phyloP scores from a whole-genome alignment of 2,888 invertebrate species.

The Noctua janthina region DNA sequence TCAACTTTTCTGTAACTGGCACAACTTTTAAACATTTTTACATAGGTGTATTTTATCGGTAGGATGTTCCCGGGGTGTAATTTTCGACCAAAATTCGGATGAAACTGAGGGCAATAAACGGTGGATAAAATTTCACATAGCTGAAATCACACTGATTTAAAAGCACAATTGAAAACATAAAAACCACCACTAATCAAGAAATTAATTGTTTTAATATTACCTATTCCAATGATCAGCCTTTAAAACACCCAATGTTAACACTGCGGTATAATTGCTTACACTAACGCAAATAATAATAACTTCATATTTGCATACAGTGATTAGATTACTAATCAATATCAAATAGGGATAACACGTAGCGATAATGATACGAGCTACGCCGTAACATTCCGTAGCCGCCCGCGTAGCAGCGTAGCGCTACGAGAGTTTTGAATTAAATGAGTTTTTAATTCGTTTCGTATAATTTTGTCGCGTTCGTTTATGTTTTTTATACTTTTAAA shows the following conservation, averaged over 20 bases:
- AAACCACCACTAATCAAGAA: slow-evolving; percentile 8
- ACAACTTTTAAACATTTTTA: not conserved
- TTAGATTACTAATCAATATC: slow-evolving; percentile 61
- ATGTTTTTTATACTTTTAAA: not conserved
- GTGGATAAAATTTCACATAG: too few relatives aligned
- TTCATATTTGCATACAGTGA: slow-evolving; percentile 54
- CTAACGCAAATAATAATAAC: slow-evolving; percentile 45
- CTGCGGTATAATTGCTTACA: slow-evolving; percentile 52
- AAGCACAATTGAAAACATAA: not conserved
- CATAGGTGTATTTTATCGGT: not conserved
- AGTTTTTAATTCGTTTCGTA: slow-evolving; percentile 1
- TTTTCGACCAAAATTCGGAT: not conserved
- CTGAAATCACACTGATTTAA: not conserved
- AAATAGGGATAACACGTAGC: slow-evolving; percentile 39
- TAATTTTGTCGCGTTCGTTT: too few relatives aligned
- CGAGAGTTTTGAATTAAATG: slow-evolving; percentile 17
- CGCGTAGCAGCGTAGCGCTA: slow-evolving; percentile 42
- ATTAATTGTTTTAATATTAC: slow-evolving; percentile 31
- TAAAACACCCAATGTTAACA: slow-evolving; percentile 34
- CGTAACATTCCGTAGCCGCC: slow-evolving; percentile 49
- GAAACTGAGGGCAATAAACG: too few relatives aligned
- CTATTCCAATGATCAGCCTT: slow-evolving; percentile 27
- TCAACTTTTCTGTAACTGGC: too few relatives aligned
- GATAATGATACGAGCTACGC: slow-evolving; percentile 36
- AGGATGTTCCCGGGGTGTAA: not conserved